A percentile compares a stretch with the other conserved stretches of the same genome.
Conservation (phyloP, 2,797 vertebrate species). For the Vireo griseus region DNA sequence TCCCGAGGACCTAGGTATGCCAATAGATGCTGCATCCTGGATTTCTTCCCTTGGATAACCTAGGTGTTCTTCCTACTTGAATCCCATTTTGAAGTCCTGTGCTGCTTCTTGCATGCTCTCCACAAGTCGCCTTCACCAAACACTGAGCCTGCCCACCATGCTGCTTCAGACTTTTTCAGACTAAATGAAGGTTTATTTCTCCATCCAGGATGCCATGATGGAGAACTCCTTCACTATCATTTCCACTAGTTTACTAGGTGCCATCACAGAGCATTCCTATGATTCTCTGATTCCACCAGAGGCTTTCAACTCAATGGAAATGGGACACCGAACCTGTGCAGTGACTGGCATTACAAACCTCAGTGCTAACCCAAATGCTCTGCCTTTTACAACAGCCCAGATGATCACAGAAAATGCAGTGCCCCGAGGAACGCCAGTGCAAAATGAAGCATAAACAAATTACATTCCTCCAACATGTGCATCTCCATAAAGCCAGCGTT, state of each 20-base stretch:
- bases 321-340: not conserved
- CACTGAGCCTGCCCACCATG: fast-evolving
- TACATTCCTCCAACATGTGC: not conserved
- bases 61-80: not conserved
- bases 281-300: not conserved
- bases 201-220: not conserved
- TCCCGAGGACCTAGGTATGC: fast-evolving
- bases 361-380: not conserved
- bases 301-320: not conserved
- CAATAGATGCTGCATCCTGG: not conserved
- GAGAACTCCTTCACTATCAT: not conserved
- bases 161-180: not conserved
- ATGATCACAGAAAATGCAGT: not conserved
- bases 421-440: fast-evolving
- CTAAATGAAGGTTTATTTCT: not conserved
- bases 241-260: not conserved
- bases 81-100: not conserved
- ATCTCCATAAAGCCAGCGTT: not conserved
- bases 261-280: not conserved
- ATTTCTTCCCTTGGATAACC: not conserved
- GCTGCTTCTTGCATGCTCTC: not conserved
- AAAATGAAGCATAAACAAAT: not conserved
- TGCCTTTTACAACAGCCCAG: not conserved
- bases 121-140: not conserved
- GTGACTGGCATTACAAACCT: not conserved